Base-by-base conservation (phyloP, 2,888 invertebrate genomes). In the Steromphala cineraria region DNA sequence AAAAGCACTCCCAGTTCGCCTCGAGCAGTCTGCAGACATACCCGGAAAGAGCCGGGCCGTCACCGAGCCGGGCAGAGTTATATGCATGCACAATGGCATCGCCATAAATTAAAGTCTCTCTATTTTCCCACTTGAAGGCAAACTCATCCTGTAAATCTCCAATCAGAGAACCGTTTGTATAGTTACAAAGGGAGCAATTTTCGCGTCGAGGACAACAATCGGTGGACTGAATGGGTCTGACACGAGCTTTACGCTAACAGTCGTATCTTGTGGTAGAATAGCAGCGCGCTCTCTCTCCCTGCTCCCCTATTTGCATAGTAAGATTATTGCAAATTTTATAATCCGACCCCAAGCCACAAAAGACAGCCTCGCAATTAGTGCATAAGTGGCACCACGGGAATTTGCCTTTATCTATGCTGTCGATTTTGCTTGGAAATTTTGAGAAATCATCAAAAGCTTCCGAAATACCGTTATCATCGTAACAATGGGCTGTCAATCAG, bases 261-360 rank as follows among this genome's bases (percentile, higher is more conserved):
- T 28, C 62, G 62, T 28, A 28, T 62, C 62, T 62, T 62, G 62
- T 62, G 62, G 62, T 62, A 62, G 62, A 62, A 28, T 62, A 62
- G 62, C 15, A 28, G 28, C 62, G 10, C 62, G 10, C 62, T 62
- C 62, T 4, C 62, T 28, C 28, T 28, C 28, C 13, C 28, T 62
- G 62, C 28, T 28, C 21, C 28, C 24, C 75, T 75, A 75, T 75
- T 75, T 75, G 75, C 75, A 75, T 75, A 75, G 75, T 52, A 46
- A 75, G 75, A 75, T 75, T 75, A 75, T 75, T 75, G 75, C 75
- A 75, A 75, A 75, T 75, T 75, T 75, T 75, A 75, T 75, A 75
- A 75, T 75, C 75, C 75, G 24, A 46, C 24, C 46, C 75, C 75
- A 52, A 75, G 24, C 52, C 46, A 75, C 75, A 75, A 75, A 75